Evolutionary conservation across 2,888 invertebrate species (phyloP), one percentile per base, ranked within the genome.

Genomic region (Lumbricus terrestris): DNA sequence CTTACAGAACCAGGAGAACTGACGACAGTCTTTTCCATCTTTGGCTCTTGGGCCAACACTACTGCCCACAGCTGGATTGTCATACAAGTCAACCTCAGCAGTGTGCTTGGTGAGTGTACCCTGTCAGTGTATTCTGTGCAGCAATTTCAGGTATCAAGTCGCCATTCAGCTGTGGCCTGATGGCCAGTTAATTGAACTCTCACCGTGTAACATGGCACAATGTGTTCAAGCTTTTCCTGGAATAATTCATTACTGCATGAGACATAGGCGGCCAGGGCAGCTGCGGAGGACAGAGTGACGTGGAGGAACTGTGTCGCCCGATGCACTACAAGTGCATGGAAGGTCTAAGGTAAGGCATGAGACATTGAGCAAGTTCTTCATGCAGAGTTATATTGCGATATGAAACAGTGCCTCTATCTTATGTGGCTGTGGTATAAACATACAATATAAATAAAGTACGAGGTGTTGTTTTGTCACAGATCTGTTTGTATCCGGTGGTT

Each of bases 1-100:
- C 97, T 98, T 97, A 98, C 98, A 0, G 98, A 98, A 94, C 98
- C 98, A 0, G 98, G 98, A 33, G 97, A 98, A 94, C 97, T 97
- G 94, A 97, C 98, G 0, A 97, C 98, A 0, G 96, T 97, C 0
- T 98, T 98, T 94, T 98, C 98, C 0, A 96, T 98, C 96, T 98
- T 98, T 95, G 98, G 98, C 0, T 98, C 98, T 0, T 96, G 96
- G 88, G 89, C 93, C 29, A 96, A 96, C 33, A 37, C 85, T 35
- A 37, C 35, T 35, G 96, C 96, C 4, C 91, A 96, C 91, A 97
- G 97, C 92, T 98, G 98, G 98, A 96, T 97, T n/a, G 97, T 98
- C 88, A 96, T 97, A 88, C 97, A 97, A 93, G 95, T 96, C 34
- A 90, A 91, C 89, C 91, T 91, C 18, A 82, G 42, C 33, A 37